Evolutionary conservation across 1,140 invertebrate genomes (phyloP), one percentile per base, ranked within the genome.

Genomic region (Drosophila suzukii): DNA sequence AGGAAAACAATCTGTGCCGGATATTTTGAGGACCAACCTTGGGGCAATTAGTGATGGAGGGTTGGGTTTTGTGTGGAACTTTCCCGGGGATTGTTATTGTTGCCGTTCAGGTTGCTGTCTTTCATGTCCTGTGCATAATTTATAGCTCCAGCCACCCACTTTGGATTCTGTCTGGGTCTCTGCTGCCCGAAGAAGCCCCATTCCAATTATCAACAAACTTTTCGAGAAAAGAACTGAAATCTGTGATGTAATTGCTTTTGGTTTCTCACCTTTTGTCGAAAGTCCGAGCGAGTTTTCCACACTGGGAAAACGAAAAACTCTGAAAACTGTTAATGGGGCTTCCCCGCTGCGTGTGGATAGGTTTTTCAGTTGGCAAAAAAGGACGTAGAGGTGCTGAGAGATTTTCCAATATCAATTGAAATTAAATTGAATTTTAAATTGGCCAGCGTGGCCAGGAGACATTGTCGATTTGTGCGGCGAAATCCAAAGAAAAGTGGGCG

Each of bases 341-440:
- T 88, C 79, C 83, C 79, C 63, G 82, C 83, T 86, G 82, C 27
- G 82, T 61, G 39, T 71, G 63, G 34, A 50, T 34, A 43, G 43
- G 41, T 41, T 51, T 71, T 71, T 44, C 41, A 20, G 13, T 44
- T 46, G 39, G 11, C 38, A 36, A 34, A 43, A 32, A 13, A 24
- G 12, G 5, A 6, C 27, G 43, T 10, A 3, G 15, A 8, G 34
- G 41, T 61, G 60, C 59, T 59, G 43, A 82, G 78, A 84, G 65
- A 49, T 75, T 79, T 74, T 71, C 56, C 60, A 71, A 79, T 74
- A 77, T 83, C 83, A 88, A 88, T 88, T 84, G 80, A 80, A 88
- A 77, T 89, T 77, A 88, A 88, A 88, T 88, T 88, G 84, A 88
- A 89, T 88, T 89, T 81, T 84, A 70, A 88, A 88, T 89, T 88